Evolutionary conservation across 2,888 invertebrate genomes (phyloP).

Genomic region (Quadriops clusia): DNA sequence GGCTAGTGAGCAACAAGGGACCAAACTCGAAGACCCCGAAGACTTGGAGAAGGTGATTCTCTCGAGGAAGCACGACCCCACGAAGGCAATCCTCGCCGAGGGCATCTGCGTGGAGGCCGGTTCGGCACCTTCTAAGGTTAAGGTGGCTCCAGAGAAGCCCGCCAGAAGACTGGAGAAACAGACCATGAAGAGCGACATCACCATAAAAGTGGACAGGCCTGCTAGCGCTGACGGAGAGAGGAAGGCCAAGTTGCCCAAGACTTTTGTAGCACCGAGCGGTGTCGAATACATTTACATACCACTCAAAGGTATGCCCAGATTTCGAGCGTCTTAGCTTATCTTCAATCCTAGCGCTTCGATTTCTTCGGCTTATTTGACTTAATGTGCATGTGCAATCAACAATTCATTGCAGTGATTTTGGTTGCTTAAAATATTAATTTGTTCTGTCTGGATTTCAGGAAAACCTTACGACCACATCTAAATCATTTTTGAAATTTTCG

Average conservation of each 20-base stretch:
- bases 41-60: constrained; percentile 44
- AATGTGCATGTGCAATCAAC: no score
- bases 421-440: no score
- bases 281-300: constrained; percentile 39
- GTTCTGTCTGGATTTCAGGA: no score
- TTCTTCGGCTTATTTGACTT: no score
- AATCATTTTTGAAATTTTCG: no score
- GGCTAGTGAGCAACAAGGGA: constrained; percentile 24
- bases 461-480: no score
- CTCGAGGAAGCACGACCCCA: constrained; percentile 51
- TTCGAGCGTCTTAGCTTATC: no score
- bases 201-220: constrained; percentile 29
- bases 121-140: constrained; percentile 8
- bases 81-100: constrained; percentile 51
- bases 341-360: no score
- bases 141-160: constrained; percentile 30
- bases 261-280: constrained; percentile 32
- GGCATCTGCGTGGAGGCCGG: constrained; percentile 40
- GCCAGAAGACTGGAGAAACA: constrained; percentile 12
- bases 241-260: constrained; percentile 26
- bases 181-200: constrained; percentile 24
- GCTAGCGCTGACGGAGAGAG: constrained; percentile 14
- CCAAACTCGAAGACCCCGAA: constrained; percentile 35
- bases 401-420: no score
- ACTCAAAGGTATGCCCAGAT: constrained; percentile 37